phyloP scores from a whole-genome alignment of 1,140 invertebrate genomes.

The Chymomyza costata region DNA sequence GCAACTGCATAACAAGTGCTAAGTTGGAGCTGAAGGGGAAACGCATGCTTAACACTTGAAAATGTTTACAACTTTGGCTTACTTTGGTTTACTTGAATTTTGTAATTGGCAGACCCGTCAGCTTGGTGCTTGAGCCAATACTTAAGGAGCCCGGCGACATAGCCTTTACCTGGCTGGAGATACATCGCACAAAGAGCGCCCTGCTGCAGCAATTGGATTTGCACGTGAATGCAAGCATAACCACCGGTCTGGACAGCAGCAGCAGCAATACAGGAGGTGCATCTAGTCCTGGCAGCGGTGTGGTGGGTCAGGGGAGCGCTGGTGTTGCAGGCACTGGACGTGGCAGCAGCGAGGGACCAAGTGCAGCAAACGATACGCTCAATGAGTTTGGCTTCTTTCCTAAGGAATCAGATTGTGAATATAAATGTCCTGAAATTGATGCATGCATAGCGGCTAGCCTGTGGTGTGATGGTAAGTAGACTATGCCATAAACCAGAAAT shows the following conservation, averaged over 20 bases:
- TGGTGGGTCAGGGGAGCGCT: conserved; percentile 39
- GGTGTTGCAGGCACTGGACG: conserved; percentile 38
- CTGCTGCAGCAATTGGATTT: conserved; percentile 79
- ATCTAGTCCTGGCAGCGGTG: conserved; percentile 11
- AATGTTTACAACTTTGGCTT: conserved; percentile 40
- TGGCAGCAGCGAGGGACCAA: conserved; percentile 20
- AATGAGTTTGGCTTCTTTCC: conserved; percentile 71
- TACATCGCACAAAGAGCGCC: conserved; percentile 80
- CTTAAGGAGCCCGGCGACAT: conserved; percentile 82
- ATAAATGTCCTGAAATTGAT: conserved; percentile 90
- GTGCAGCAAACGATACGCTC: conserved; percentile 77
- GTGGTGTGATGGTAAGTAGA: conserved; percentile 88
- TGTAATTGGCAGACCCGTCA: conserved; percentile 65
- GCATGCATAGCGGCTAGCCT: conserved; percentile 89
- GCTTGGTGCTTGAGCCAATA: conserved; percentile 84
- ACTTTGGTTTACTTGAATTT: conserved; percentile 1
- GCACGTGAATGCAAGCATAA: conserved; percentile 75
- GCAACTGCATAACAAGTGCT: conserved; percentile 21
- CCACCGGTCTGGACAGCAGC: conserved; percentile 46
- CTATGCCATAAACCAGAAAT: conserved; percentile 10
- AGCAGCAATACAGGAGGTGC: conserved; percentile 10
- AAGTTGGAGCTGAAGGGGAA: conserved; percentile 1
- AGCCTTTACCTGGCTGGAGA: conserved; percentile 84
- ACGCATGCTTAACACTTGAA: conserved; percentile 1
- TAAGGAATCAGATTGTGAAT: conserved; percentile 79